Conservation (phyloP, 2,888 invertebrate species). For the Thymelicus sylvestris region DNA sequence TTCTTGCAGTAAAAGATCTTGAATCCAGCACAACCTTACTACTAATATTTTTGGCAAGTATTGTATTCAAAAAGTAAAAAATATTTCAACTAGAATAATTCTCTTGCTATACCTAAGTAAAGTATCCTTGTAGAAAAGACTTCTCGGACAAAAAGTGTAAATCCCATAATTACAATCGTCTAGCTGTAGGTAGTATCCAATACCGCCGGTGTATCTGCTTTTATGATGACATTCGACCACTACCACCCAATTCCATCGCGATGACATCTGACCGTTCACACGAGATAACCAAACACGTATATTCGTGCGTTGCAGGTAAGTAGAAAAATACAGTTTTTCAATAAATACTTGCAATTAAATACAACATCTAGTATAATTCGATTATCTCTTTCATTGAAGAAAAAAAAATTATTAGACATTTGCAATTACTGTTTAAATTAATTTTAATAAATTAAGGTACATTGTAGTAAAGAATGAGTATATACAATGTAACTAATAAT, state of each 20-base stretch:
- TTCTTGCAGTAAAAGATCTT: too few relatives aligned
- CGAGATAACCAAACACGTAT: conserved; percentile 27
- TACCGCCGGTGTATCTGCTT: conserved; percentile 10
- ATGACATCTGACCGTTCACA: conserved; percentile 37
- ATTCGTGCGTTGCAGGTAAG: neutral
- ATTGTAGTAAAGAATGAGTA: too few relatives aligned
- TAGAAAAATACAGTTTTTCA: neutral
- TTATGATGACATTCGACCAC: conserved; percentile 20
- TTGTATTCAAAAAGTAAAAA: too few relatives aligned
- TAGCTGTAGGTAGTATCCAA: neutral
- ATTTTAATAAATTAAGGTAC: too few relatives aligned
- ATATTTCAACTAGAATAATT: too few relatives aligned
- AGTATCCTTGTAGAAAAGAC: neutral
- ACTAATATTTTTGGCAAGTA: too few relatives aligned
- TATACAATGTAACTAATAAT: too few relatives aligned
- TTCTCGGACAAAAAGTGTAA: neutral
- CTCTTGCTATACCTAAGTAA: neutral
- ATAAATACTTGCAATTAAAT: neutral
- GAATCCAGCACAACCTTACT: too few relatives aligned
- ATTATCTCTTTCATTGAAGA: too few relatives aligned
- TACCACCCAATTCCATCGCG: conserved; percentile 16
- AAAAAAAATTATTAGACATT: too few relatives aligned
- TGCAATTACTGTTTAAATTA: too few relatives aligned
- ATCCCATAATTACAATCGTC: neutral
- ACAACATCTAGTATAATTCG: neutral